A percentile compares a stretch with the other conserved stretches of the same genome.
These are phyloP conservation scores for Cossypha heuglini DNA, from an alignment of 2,797 vertebrate genomes.

Conservation along the genomic window DNA sequence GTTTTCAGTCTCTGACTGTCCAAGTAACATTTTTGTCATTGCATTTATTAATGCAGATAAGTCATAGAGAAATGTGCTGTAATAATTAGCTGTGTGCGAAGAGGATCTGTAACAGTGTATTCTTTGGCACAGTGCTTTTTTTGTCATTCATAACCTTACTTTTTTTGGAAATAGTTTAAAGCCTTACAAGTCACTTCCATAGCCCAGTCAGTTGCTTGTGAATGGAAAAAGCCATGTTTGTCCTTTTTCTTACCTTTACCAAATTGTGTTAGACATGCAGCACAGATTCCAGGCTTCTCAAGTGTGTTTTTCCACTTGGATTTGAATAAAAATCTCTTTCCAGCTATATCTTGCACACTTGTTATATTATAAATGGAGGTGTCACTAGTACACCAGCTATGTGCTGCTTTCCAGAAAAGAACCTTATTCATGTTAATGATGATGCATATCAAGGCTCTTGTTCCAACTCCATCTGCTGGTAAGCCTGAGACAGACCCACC, in stretches of 20 bases:
- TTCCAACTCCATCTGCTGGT: conserved; percentile 59
- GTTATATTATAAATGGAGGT: neutral
- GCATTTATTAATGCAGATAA: neutral
- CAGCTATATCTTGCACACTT: neutral
- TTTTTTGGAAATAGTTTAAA: conserved; percentile 39
- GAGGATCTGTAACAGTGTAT: neutral
- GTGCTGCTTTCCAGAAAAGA: neutral
- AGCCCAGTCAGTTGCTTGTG: neutral
- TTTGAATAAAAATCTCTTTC: neutral
- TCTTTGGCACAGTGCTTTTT: neutral
- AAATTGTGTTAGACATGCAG: neutral
- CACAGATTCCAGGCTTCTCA: neutral
- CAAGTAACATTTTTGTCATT: neutral
- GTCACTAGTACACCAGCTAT: neutral
- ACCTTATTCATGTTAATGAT: neutral
- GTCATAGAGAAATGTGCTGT: neutral
- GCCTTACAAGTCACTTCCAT: neutral
- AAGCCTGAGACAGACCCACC: neutral
- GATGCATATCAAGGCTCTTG: neutral
- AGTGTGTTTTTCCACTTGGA: neutral
- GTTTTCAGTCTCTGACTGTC: neutral
- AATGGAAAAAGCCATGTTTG: neutral
- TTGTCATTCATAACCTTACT: neutral
- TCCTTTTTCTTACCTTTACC: conserved; percentile 7
- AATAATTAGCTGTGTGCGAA: neutral